Conservation (phyloP, 1,140 invertebrate genomes). For the Scaptomyza graminum region DNA sequence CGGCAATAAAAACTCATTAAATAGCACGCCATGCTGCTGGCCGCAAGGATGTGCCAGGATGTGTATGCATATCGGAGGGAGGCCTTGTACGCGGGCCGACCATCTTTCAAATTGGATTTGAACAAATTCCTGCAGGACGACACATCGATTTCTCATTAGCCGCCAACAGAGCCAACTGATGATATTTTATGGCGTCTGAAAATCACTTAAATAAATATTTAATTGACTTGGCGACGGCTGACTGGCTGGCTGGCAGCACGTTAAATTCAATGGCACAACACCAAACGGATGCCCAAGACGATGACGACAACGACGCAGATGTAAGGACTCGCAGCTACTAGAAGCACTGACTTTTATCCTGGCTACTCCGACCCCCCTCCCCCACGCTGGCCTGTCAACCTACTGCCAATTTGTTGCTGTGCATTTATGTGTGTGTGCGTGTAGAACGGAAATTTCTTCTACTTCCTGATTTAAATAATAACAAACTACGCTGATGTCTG, state of each 20-base stretch:
- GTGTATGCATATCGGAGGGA: conserved; percentile 50
- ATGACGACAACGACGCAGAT: conserved; percentile 3
- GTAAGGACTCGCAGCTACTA: conserved; percentile 1
- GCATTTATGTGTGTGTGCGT: conserved; percentile 27
- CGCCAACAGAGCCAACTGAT: conserved; percentile 33
- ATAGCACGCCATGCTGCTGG: conserved; percentile 44
- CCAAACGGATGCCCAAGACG: conserved; percentile 35
- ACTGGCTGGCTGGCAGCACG: conserved; percentile 18
- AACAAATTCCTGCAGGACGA: conserved; percentile 67
- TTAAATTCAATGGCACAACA: conserved; percentile 33
- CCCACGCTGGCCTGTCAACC: conserved; percentile 3
- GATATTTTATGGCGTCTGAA: conserved; percentile 72
- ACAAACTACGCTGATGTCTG: conserved; percentile 72
- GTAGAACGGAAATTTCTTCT: conserved; percentile 78
- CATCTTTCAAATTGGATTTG: conserved; percentile 49
- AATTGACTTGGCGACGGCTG: conserved; percentile 63
- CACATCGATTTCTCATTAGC: conserved; percentile 79
- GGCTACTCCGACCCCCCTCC: too few relatives aligned
- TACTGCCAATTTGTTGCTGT: conserved; percentile 73
- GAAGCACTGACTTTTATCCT: neutral
- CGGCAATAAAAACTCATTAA: conserved; percentile 82
- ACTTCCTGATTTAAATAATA: conserved; percentile 83
- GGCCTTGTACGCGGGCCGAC: conserved; percentile 40
- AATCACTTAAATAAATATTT: conserved; percentile 81
- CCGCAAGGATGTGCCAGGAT: conserved; percentile 17